These are phyloP conservation scores for Alosa sapidissima DNA, from an alignment of 2,797 vertebrate species.

Conservation along the genomic window DNA sequence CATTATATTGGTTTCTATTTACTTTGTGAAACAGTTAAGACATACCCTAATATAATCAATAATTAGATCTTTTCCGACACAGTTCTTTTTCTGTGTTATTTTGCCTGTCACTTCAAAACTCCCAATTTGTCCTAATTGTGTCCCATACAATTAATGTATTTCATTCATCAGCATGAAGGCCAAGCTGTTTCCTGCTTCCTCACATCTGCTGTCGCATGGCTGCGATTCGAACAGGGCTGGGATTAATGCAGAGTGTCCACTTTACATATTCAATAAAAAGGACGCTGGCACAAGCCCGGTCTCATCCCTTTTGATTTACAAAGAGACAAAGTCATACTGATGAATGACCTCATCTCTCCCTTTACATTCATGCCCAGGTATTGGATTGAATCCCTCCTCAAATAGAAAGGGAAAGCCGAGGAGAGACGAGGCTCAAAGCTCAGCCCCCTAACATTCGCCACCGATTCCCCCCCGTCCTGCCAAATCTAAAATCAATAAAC, in stretches of 20 bases:
- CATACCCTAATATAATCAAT: neutral
- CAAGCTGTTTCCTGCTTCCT: neutral
- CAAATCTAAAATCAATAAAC: conserved; percentile 82
- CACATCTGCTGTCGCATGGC: neutral
- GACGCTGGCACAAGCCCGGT: conserved; percentile 20
- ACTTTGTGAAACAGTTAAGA: neutral
- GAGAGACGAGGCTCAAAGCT: conserved; percentile 32
- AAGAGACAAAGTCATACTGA: conserved; percentile 47
- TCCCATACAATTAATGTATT: neutral
- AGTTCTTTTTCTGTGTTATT: neutral
- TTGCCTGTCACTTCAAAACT: neutral
- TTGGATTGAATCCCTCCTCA: conserved; percentile 33
- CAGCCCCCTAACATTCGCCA: neutral
- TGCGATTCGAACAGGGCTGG: neutral
- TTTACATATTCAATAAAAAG: conserved; percentile 38
- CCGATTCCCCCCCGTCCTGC: conserved; percentile 54
- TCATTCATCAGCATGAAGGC: conserved; percentile 14
- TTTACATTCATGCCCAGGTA: conserved; percentile 10
- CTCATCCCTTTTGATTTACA: conserved; percentile 38
- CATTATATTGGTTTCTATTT: no score
- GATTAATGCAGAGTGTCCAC: conserved; percentile 30
- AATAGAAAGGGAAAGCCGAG: conserved; percentile 9
- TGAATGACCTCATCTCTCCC: conserved; percentile 27
- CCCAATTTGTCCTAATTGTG: neutral
- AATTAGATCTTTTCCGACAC: neutral